Evolutionary conservation across 2,888 invertebrate genomes (phyloP).

Genomic region (Trachelus tabidus): DNA sequence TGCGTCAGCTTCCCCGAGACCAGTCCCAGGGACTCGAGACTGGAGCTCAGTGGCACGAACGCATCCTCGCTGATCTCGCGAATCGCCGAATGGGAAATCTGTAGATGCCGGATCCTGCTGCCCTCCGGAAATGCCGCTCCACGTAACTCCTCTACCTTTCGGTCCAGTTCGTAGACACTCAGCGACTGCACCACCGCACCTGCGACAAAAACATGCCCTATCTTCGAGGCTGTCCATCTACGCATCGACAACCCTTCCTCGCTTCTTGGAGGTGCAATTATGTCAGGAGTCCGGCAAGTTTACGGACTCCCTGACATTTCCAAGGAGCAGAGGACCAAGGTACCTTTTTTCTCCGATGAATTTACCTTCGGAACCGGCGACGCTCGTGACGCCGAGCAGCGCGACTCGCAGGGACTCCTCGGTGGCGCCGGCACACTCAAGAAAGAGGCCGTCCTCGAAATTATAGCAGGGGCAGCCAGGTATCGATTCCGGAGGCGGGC

Average conservation of each 20-base stretch:
- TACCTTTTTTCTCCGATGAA: not conserved
- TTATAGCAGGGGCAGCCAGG: constrained; percentile 92
- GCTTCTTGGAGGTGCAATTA: not conserved
- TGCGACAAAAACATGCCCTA: constrained; percentile 27
- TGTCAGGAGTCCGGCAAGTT: too few relatives aligned
- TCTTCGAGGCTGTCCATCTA: not conserved
- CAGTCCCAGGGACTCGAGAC: constrained; percentile 80
- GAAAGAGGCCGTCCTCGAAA: constrained; percentile 89
- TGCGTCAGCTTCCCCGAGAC: constrained; percentile 79
- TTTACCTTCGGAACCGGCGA: constrained; percentile 72
- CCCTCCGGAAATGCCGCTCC: constrained; percentile 80
- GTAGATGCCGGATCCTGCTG: constrained; percentile 78
- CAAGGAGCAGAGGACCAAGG: not conserved
- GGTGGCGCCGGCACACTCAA: constrained; percentile 89
- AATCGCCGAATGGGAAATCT: constrained; percentile 78
- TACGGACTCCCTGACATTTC: too few relatives aligned
- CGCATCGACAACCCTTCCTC: not conserved
- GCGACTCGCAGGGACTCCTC: constrained; percentile 80
- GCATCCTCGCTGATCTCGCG: constrained; percentile 63
- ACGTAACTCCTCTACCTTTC: constrained; percentile 80
- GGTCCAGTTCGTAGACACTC: constrained; percentile 89
- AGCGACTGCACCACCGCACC: constrained; percentile 78
- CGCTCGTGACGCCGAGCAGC: constrained; percentile 71
- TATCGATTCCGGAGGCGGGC: constrained; percentile 81
- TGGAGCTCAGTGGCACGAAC: constrained; percentile 54